Evolutionary conservation across 2,797 vertebrate species (phyloP).

Genomic region (Fratercula arctica): DNA sequence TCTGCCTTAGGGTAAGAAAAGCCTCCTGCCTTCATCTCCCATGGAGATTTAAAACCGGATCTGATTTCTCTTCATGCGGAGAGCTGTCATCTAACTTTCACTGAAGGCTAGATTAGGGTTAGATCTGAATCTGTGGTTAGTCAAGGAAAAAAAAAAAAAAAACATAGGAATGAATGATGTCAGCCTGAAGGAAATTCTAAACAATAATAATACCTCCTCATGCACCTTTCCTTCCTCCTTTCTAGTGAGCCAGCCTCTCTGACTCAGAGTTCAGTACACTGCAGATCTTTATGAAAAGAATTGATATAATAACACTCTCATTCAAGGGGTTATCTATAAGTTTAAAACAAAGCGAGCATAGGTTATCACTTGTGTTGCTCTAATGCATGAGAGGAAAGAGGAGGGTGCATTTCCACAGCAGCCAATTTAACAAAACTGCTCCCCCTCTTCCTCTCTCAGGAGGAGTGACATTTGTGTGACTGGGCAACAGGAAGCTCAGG

Average conservation of each 20-base stretch:
- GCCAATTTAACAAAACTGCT: neutral
- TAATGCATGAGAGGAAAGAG: neutral
- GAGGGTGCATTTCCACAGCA: neutral
- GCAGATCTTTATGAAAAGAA: neutral
- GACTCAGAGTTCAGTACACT: neutral
- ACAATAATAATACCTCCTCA: neutral
- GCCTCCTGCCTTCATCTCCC: neutral
- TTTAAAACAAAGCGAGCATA: neutral
- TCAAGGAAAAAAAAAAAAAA: neutral
- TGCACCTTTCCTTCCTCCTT: neutral
- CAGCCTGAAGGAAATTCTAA: constrained; percentile 1
- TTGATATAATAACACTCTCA: neutral
- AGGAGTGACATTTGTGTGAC: neutral
- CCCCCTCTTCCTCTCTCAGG: neutral
- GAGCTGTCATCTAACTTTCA: neutral
- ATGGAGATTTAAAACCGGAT: constrained; percentile 11
- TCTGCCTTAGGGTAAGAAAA: constrained; percentile 13
- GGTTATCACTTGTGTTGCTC: neutral
- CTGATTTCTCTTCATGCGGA: constrained; percentile 1
- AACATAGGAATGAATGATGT: neutral
- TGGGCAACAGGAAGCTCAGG: neutral
- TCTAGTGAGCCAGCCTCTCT: neutral
- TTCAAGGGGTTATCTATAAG: neutral
- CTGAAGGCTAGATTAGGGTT: neutral
- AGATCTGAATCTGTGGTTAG: neutral